Conservation (phyloP, 2,113 vertebrate genomes). For the Tupaia tana region DNA sequence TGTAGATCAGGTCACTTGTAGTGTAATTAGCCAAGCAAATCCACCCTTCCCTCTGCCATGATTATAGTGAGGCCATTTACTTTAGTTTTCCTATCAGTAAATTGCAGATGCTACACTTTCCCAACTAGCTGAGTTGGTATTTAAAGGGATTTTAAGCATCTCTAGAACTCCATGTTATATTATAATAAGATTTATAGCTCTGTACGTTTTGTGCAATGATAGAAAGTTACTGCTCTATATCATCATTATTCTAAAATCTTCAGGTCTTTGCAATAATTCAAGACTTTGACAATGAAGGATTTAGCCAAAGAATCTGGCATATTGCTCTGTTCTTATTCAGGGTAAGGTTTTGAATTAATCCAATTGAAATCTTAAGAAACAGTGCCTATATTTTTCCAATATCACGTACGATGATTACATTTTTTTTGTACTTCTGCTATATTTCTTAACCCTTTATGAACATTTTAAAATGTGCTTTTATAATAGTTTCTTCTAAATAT, state of each 20-base stretch:
- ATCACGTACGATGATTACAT: constrained; percentile 33
- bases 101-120: background rate
- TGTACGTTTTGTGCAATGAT: constrained; percentile 62
- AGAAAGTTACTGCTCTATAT: constrained; percentile 66
- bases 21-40: constrained; percentile 41
- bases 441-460: constrained; percentile 50
- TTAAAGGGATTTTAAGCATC: constrained; percentile 60
- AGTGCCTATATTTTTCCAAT: constrained; percentile 50
- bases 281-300: constrained; percentile 78
- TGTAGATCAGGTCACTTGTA: background rate
- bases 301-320: constrained; percentile 68
- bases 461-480: background rate
- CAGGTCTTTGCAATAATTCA: constrained; percentile 77
- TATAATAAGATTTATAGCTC: constrained; percentile 78
- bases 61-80: background rate
- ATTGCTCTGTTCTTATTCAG: constrained; percentile 67
- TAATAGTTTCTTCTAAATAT: background rate
- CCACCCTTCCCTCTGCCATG: background rate
- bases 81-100: constrained; percentile 12
- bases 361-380: constrained; percentile 70
- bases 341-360: constrained; percentile 71
- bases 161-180: constrained; percentile 37
- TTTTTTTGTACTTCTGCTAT: constrained; percentile 7
- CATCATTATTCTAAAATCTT: constrained; percentile 78
- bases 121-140: constrained; percentile 48